Base-by-base conservation (phyloP, 2,797 vertebrate genomes). In the Pteronotus mesoamericanus region DNA sequence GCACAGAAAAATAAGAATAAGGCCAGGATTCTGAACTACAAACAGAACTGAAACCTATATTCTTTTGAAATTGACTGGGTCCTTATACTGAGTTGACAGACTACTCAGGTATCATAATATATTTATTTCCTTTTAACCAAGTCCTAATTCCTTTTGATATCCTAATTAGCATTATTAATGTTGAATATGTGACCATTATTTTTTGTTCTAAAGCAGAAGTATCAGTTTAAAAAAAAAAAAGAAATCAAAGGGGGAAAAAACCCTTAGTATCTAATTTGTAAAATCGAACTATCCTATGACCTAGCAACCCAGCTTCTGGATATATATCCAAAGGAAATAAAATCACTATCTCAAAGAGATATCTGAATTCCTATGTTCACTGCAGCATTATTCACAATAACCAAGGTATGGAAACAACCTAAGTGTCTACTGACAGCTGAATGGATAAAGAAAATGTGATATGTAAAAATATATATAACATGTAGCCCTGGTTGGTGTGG, bases 141-240 rank as follows among this genome's bases (percentile, higher is more conserved):
- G 34, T 24, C 42, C n/a, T 72, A 89, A 48, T 80, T 78, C 14
- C 48, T 94, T 74, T 79, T 11, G 66, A 85, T 57, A 92, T 0
- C 46, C 39, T 32, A 90, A 84, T 39, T 39, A 77, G 68, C 32
- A 78, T 68, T 80, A 74, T n/a, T 48, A 92, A 86, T 68, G 51
- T 55, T 80, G 72, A 88, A 59, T 66, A 44, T 82, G 16, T 94
- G 48, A 37, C 57, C 39, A 61, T 44, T 78, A 72, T 66, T 86
- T 89, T 85, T 94, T 77, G 29, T 74, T 84, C 69, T 59, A 88
- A 91, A 77, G 86, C 57, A 64, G 29, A 19, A 12, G 57, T 53
- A 57, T 18, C 16, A 84, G 55, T 74, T 94, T 78, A 68, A 86
- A 92, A 90, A 61, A 21, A 86, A 68, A 86, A 92, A 68, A 86